Evolutionary conservation across 2,113 vertebrate genomes (phyloP), one percentile per base, ranked within the genome.

Genomic region (Mugil cephalus): DNA sequence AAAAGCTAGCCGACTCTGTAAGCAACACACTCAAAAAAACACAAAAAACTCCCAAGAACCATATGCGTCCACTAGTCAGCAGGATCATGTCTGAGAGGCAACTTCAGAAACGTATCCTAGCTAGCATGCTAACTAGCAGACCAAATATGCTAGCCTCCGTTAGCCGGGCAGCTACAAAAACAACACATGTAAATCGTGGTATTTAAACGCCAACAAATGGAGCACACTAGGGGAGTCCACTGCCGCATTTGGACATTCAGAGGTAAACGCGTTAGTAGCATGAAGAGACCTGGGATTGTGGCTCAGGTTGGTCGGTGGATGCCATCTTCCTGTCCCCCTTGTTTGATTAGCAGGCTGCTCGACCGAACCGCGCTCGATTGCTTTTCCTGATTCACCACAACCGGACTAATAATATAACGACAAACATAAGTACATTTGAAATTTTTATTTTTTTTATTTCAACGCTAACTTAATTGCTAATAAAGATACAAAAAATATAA

Each of bases 221-320:
- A 36, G 40, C 10, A n/a, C 19, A 10, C 8, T 7, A 0, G 1
- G n/a, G 1, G 3, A 36, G 6, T 7, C 11, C 5, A 19, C 8
- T 36, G 13, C 19, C 42, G 8, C 3, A 45, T 62, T 8, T 18
- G 12, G 21, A 59, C 47, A 53, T 8, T 1, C 5, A 18, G 6
- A 54, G 19, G 3, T 34, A 54, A 34, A 48, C 13, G 30, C 46
- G 38, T 54, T 14, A 36, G 21, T 40, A 14, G 21, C 8, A 58
- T 53, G 74, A 51, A 72, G 36, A 74, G 82, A 95, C 94, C 94
- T 94, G 91, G 85, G 82, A 53, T 73, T 87, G 80, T 79, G 82
- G 82, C 8, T 92, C 92, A 80, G 88, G 42, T 68, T 90, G 91
- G 1, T 94, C 93, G 74, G 90, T 88, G 69, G 93, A 93, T 68